Conservation (phyloP, 2,888 invertebrate genomes). For the Tinea semifulvella region DNA sequence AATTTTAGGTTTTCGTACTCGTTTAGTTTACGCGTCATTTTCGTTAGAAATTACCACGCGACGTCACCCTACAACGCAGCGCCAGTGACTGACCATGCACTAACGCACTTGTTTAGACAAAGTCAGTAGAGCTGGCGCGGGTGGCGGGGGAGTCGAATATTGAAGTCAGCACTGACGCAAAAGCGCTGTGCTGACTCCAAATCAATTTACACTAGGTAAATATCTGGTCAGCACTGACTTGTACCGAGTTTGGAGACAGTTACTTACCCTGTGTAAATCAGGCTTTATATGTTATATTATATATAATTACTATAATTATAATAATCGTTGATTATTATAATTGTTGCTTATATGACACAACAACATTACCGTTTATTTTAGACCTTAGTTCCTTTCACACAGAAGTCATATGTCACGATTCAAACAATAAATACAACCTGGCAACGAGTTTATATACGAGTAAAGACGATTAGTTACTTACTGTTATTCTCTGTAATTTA, state of each 20-base stretch:
- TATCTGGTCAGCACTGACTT: constrained; percentile 6
- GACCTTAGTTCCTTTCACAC: too few relatives aligned
- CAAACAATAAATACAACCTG: too few relatives aligned
- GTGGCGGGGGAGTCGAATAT: constrained; percentile 4
- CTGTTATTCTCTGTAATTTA: too few relatives aligned
- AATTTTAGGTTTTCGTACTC: not conserved
- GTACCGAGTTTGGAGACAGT: constrained; percentile 6
- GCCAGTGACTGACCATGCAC: constrained; percentile 14
- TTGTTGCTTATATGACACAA: too few relatives aligned
- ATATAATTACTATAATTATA: too few relatives aligned
- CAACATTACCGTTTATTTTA: too few relatives aligned
- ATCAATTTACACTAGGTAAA: constrained; percentile 4
- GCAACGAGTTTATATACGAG: too few relatives aligned
- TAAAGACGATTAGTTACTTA: too few relatives aligned
- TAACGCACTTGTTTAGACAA: constrained; percentile 14
- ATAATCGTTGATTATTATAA: too few relatives aligned
- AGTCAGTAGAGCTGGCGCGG: constrained; percentile 2
- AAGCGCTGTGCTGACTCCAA: constrained; percentile 8
- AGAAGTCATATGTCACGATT: too few relatives aligned
- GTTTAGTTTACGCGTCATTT: constrained; percentile 8
- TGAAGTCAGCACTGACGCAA: constrained; percentile 2
- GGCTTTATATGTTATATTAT: too few relatives aligned
- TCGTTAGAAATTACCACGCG: constrained; percentile 5
- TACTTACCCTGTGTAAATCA: constrained; percentile 11
- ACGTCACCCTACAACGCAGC: constrained; percentile 14